phyloP scores from a whole-genome alignment of 2,113 vertebrate genomes.

The Tachysurus fulvidraco region DNA sequence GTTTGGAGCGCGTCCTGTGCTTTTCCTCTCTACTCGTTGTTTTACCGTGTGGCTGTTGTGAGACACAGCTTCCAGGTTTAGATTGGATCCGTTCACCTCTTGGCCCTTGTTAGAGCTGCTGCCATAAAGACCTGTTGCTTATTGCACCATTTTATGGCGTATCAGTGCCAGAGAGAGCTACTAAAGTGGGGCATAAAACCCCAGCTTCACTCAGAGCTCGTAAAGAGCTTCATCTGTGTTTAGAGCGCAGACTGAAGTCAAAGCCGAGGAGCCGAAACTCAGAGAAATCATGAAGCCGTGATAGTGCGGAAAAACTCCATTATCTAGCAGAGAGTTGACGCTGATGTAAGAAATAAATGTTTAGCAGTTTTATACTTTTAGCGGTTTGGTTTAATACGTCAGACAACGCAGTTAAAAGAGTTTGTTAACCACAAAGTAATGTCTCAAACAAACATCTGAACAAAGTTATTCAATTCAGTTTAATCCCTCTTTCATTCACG shows the following conservation, averaged over 20 bases:
- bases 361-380: not conserved
- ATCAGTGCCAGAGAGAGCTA: not conserved
- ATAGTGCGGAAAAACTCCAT: not conserved
- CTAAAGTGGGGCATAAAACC: slow-evolving; percentile 11
- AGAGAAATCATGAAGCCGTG: not conserved
- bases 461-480: too few relatives aligned
- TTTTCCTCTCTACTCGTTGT: not conserved
- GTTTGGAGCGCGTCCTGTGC: not conserved
- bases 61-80: not conserved
- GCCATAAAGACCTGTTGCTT: slow-evolving; percentile 14
- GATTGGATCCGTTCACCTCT: slow-evolving; percentile 12
- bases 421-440: not conserved
- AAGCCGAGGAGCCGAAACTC: not conserved
- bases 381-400: not conserved
- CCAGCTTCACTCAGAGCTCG: not conserved
- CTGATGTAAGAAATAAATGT: not conserved
- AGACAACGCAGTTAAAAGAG: not conserved
- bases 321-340: not conserved
- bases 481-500: too few relatives aligned
- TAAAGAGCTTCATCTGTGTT: not conserved
- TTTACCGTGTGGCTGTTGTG: not conserved
- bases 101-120: slow-evolving; percentile 10
- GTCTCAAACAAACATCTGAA: too few relatives aligned
- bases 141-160: not conserved
- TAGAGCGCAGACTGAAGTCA: not conserved